These are phyloP conservation scores for Buceros bicornis DNA, from an alignment of 2,797 vertebrate genomes.

Conservation along the genomic window DNA sequence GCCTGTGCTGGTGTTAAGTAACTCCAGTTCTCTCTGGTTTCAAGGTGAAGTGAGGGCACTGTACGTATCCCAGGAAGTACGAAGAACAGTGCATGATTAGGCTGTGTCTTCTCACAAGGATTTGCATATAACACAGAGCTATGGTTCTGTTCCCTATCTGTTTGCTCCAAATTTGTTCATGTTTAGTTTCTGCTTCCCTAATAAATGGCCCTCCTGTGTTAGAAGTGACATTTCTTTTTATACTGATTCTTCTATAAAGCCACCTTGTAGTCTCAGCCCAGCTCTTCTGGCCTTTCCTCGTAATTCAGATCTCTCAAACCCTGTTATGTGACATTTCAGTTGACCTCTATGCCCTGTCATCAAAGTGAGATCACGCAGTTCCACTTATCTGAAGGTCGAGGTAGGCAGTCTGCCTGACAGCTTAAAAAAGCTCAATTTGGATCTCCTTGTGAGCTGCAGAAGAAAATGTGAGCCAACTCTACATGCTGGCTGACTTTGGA, in stretches of 20 bases:
- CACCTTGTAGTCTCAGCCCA: background rate
- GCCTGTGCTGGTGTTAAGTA: background rate
- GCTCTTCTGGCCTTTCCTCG: constrained; percentile 19
- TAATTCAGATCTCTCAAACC: constrained; percentile 51
- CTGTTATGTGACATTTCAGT: constrained; percentile 6
- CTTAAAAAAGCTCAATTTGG: constrained; percentile 22
- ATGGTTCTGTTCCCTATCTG: background rate
- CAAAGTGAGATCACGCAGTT: constrained; percentile 52
- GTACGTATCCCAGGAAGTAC: background rate
- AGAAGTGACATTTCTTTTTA: constrained; percentile 37
- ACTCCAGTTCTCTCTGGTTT: background rate
- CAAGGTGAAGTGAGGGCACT: constrained; percentile 26
- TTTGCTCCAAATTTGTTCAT: background rate
- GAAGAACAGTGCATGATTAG: background rate
- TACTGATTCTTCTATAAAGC: background rate
- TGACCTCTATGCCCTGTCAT: constrained; percentile 23
- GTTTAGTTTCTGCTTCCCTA: constrained; percentile 15
- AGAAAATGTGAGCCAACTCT: constrained; percentile 8
- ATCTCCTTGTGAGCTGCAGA: constrained; percentile 1
- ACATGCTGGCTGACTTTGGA: constrained; percentile 6
- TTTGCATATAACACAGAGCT: background rate
- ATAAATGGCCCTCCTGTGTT: background rate
- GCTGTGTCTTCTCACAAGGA: background rate
- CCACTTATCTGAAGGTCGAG: constrained; percentile 50
- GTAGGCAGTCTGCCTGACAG: constrained; percentile 36